Base-by-base conservation (phyloP, 2,888 invertebrate species). In the Cyrtodaria siliqua region DNA sequence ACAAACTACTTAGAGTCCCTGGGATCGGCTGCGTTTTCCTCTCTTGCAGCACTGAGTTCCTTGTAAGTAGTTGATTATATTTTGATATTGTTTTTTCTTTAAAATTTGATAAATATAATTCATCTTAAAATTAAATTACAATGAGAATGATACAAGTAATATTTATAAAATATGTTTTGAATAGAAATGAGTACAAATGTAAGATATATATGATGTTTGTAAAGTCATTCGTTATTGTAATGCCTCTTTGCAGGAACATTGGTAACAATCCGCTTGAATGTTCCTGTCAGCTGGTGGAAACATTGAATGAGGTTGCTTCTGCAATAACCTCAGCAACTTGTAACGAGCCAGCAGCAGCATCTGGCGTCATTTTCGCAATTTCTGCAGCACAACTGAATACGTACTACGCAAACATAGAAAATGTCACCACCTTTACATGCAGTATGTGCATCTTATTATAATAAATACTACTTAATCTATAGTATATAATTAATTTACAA, bases 1-100 rank as follows among this genome's bases (percentile, higher is more conserved):
- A 38, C 61, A 38, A 89, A 89, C 53, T 68, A 63, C 6, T 82
- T 89, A 0, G 62, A 73, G 26, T 81, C 79, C 8, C 67, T 89
- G 6, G 85, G 77, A 8, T 66, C 71, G 8, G 73, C 73, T 23
- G 85, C 85, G 0, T 87, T 89, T 62, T 68, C 76, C 18, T 73
- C 69, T 2, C 62, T 82, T 0, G 59, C 67, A 1, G 49, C 55
- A 4, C 38, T 81, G 0, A 27, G 8, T 8, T 47, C 71, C 24
- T 27, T 86, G 86, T 86, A 73, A 80, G 82, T 70, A 29, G 12
- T 33, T 33, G 33, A 12, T 38, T 38, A n/a, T n/a, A n/a, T n/a
- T n/a, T n/a, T n/a, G n/a, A n/a, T n/a, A n/a, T n/a, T n/a, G n/a
- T n/a, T n/a, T n/a, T n/a, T n/a, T n/a, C n/a, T n/a, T n/a, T n/a